Evolutionary conservation across 2,888 invertebrate genomes (phyloP).

Genomic region (Coenonympha glycerion): DNA sequence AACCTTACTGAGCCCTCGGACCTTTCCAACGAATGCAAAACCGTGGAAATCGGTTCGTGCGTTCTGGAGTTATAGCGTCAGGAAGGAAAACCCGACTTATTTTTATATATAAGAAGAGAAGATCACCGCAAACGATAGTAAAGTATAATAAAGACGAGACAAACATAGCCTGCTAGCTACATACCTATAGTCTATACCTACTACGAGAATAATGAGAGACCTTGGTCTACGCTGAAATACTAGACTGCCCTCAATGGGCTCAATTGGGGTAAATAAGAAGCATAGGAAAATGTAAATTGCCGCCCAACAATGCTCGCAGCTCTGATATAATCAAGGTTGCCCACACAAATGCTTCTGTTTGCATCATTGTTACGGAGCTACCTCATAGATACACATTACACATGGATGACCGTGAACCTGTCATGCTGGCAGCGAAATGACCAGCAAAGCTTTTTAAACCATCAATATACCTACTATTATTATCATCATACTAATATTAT

Average conservation of each 20-base stretch:
- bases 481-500: no score
- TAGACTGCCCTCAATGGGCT: conserved; percentile 17
- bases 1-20: no score
- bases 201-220: not conserved
- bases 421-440: not conserved
- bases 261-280: conserved; percentile 24
- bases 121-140: no score
- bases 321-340: conserved; percentile 46
- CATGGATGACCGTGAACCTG: conserved; percentile 41
- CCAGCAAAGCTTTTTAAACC: not conserved
- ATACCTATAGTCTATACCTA: no score
- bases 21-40: no score
- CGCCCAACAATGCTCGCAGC: conserved; percentile 31
- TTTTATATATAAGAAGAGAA: no score
- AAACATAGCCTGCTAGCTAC: no score
- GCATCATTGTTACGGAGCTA: conserved; percentile 51
- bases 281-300: conserved; percentile 27
- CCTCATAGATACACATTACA: conserved; percentile 42
- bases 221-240: conserved; percentile 7
- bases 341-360: conserved; percentile 41
- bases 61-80: no score
- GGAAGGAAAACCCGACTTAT: no score
- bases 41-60: no score
- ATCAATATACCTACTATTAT: no score
- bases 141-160: no score